Base-by-base conservation (phyloP, 1,140 invertebrate species). In the Trichomalopsis sarcophagae region DNA sequence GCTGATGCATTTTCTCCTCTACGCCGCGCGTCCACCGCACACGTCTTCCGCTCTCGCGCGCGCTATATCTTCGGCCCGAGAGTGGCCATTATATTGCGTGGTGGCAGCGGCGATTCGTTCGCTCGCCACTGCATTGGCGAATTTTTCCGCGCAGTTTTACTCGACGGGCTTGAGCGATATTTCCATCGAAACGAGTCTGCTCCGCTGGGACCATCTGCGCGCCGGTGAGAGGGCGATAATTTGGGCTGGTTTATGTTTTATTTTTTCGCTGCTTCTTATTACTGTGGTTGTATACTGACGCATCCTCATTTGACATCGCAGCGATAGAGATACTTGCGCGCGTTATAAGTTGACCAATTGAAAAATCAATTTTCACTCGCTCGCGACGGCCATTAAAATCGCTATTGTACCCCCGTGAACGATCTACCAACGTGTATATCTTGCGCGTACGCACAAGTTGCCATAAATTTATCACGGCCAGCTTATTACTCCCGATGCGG, bases 1-100 rank as follows among this genome's bases (percentile, higher is more conserved):
- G 74, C 86, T 84, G 89, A 87, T 92, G 90, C 89, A 90, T 89
- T 89, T 90, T 89, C 21, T 62, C 86, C 80, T 89, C 79, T 36
- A 36, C 33, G 4, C 3, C 21, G 77, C 77, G 84, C 83, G 86
- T 83, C 87, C 87, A 86, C 71, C 88, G 62, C 71, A 76, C 83
- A 27, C 33, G 27, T 80, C 78, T 68, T 33, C 23, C 33, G 33
- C 33, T 36, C 33, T 36, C 6, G 5, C 62, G 4, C 36, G 36
- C 66, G 21, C 36, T 40, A 50, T 76, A 76, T 47, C 14, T 47
- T 62, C 74, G 17, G 13, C 40, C 21, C 4, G 82, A n/a, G 17
- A 13, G n/a, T 17, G 81, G n/a, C 79, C 62, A 80, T 86, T 80
- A 84, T 78, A 73, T 83, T 75, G 30, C 78, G 40, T 74, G 27